Conservation (phyloP, 2,888 invertebrate species). For the Willowsia nigromaculata region DNA sequence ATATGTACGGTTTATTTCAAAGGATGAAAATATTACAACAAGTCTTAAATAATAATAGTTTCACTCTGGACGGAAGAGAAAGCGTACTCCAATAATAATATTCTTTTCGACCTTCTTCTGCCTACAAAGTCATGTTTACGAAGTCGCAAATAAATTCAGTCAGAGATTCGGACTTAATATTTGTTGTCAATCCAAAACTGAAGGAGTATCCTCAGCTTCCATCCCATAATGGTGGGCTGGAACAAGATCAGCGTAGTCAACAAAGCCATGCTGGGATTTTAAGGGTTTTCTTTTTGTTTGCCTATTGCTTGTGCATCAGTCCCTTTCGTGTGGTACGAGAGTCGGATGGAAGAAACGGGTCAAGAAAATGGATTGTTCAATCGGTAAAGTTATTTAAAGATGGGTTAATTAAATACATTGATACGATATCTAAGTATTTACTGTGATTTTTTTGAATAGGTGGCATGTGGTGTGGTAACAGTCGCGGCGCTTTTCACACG, state of each 20-base stretch:
- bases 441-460: background rate
- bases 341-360: conserved; percentile 19
- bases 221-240: background rate
- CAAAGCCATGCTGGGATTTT: conserved; percentile 40
- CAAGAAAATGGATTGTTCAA: conserved; percentile 47
- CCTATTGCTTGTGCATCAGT: conserved; percentile 42
- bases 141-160: conserved; percentile 20
- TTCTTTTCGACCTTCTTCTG: no score
- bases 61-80: no score
- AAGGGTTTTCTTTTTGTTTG: conserved; percentile 40
- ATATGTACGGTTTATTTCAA: no score
- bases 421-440: background rate
- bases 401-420: background rate
- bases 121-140: conserved; percentile 33
- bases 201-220: conserved; percentile 26
- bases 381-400: conserved; percentile 12
- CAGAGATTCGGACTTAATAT: conserved; percentile 33
- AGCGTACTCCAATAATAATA: no score
- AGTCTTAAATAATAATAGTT: background rate
- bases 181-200: conserved; percentile 48
- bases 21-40: no score
- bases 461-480: conserved; percentile 9
- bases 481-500: conserved; percentile 39
- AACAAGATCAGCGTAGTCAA: background rate
- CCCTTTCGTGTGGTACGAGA: conserved; percentile 49